Evolutionary conservation across 2,888 invertebrate species (phyloP), one percentile per base, ranked within the genome.

Genomic region (Perizoma affinitatum): DNA sequence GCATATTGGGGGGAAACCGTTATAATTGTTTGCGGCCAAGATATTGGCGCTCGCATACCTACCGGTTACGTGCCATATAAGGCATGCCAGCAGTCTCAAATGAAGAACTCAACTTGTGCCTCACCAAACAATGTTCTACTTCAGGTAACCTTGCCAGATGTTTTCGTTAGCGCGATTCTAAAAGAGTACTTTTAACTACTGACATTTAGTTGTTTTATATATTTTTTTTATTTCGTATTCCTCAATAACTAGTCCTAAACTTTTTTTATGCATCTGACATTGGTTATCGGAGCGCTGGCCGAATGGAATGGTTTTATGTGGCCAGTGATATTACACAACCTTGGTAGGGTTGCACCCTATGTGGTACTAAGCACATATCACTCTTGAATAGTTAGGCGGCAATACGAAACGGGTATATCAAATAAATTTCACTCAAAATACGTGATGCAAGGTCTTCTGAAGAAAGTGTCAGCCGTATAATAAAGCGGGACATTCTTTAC

Each of bases 41-140:
- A 72, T 68, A 70, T 64, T 40, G 9, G n/a, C 57, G 52, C 55
- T 35, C 52, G 62, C 62, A 88, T 84, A 86, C 86, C 54, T 84
- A 86, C 86, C 54, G 59, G 72, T 81, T 88, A 88, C 88, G 88
- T 85, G 75, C 75, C 66, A 83, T 86, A 87, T 83, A 84, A 84
- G 85, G 83, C 85, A 79, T 80, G 79, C 75, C 74, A 74, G 79
- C 73, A 74, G 73, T 80, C 77, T 70, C 79, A 83, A 84, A 86
- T 84, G 82, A 84, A 84, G 76, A 81, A 78, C 68, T 56, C 57
- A 51, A 65, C 54, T 57, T 60, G 54, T 63, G 64, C 61, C 54
- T 34, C 55, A 58, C 49, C 22, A 52, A 63, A 63, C 50, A 58
- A 58, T 59, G 57, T 55, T 22, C 22, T 2, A 22, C 22, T 22